Evolutionary conservation across 2,888 invertebrate genomes (phyloP), one percentile per base, ranked within the genome.

Genomic region (Creontiades dilutus): DNA sequence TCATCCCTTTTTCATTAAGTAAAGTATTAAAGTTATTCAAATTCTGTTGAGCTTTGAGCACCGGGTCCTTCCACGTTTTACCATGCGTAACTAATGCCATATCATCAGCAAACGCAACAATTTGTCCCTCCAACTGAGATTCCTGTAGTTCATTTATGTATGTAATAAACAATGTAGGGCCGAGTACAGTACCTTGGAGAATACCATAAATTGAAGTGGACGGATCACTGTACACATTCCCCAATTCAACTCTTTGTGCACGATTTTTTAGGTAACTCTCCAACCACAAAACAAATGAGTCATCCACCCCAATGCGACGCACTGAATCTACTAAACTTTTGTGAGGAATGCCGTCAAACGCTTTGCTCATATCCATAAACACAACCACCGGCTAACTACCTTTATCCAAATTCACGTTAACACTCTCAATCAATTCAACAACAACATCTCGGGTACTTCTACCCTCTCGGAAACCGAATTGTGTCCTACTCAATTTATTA

Each of bases 341-440:
- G 57, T 57, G 57, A 13, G 57, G 16, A 4, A 57, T 57, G 16
- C 11, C 57, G 57, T 57, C 57, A 16, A 57, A 57, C 16, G 57
- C 57, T 57, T 57, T 57, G 11, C 11, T n/a, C 57, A 57, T 57
- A n/a, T 57, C 57, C 57, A 57, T 57, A 16, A 57, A 13, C 4
- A 57, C 57, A 16, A 16, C 16, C 23, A 28, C 37, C 27, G 37
- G 76, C 27, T 28, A n/a, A 16, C 16, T 16, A 16, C 57, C 28
- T 23, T 12, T 28, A 76, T 28, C 9, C 27, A 12, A 5, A 13
- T 13, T 76, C 9, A 3, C 37, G 5, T 19, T 13, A 3, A 76
- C 13, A 16, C 27, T 76, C 16, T 76, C 76, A 76, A 76, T 27
- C 27, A 76, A 76, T 16, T 76, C 76, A 76, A 76, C 27, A 16